Conservation (phyloP, 2,888 invertebrate species). For the Synanthedon andrenaeformis region DNA sequence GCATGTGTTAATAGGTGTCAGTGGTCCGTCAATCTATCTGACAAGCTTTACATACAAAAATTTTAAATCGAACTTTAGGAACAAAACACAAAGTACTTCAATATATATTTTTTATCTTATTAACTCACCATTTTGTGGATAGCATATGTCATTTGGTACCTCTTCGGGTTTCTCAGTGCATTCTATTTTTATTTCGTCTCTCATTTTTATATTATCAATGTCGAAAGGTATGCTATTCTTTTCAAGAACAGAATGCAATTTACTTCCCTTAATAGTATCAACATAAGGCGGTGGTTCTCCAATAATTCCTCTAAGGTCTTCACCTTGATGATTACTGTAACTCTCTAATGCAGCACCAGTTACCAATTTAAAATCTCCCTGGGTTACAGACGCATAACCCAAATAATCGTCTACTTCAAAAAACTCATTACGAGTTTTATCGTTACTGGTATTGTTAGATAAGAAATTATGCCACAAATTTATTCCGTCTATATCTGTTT, state of each 20-base stretch:
- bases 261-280: constrained; percentile 26
- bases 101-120: no score
- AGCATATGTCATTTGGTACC: constrained; percentile 19
- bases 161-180: constrained; percentile 15
- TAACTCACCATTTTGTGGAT: constrained; percentile 32
- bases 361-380: constrained; percentile 41
- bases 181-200: constrained; percentile 25
- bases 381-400: constrained; percentile 34
- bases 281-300: constrained; percentile 30
- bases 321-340: constrained; percentile 35
- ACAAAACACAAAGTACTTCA: no score
- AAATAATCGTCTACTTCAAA: constrained; percentile 45
- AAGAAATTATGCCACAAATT: constrained; percentile 47
- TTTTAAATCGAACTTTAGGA: no score
- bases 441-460: constrained; percentile 23
- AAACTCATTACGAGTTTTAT: constrained; percentile 24
- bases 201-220: constrained; percentile 15
- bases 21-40: no score
- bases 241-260: constrained; percentile 24
- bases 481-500: constrained; percentile 39
- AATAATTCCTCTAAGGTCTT: constrained; percentile 30
- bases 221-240: constrained; percentile 23
- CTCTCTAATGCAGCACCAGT: constrained; percentile 23
- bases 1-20: no score
- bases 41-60: no score